phyloP scores from a whole-genome alignment of 2,888 invertebrate genomes.

The Ophioninae sp. region DNA sequence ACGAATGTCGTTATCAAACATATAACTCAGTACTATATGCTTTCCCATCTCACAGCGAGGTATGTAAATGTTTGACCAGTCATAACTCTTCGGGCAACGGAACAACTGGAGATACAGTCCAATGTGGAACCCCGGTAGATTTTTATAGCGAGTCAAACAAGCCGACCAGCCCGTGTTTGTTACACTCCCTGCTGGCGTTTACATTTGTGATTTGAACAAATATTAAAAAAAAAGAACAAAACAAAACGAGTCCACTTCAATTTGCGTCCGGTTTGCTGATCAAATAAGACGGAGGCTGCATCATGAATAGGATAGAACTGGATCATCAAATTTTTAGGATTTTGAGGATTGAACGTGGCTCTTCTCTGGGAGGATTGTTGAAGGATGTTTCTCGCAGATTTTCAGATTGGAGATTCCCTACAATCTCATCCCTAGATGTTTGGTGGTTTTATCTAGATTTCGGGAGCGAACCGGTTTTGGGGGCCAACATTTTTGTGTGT shows the following conservation, averaged over 20 bases:
- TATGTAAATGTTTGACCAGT: conserved; percentile 74
- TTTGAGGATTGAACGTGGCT: neutral
- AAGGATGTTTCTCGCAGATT: neutral
- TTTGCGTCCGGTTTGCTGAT: neutral
- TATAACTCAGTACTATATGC: conserved; percentile 66
- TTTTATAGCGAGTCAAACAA: neutral
- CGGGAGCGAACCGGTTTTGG: no score
- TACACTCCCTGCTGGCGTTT: neutral
- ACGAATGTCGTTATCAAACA: conserved; percentile 62
- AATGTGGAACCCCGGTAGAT: conserved; percentile 5
- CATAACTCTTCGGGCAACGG: conserved; percentile 60
- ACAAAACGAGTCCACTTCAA: neutral
- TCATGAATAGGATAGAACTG: neutral
- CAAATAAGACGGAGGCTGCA: neutral
- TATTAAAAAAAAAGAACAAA: no score
- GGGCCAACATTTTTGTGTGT: no score
- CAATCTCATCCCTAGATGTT: no score
- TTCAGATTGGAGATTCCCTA: no score
- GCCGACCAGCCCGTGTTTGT: neutral
- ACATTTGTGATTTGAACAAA: conserved; percentile 2
- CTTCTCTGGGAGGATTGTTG: neutral
- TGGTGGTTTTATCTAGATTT: no score
- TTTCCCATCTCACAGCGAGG: conserved; percentile 65
- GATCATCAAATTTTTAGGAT: neutral
- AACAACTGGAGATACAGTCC: conserved; percentile 11